Conservation (phyloP, 2,113 vertebrate species). For the Hippocampus barbouri region DNA sequence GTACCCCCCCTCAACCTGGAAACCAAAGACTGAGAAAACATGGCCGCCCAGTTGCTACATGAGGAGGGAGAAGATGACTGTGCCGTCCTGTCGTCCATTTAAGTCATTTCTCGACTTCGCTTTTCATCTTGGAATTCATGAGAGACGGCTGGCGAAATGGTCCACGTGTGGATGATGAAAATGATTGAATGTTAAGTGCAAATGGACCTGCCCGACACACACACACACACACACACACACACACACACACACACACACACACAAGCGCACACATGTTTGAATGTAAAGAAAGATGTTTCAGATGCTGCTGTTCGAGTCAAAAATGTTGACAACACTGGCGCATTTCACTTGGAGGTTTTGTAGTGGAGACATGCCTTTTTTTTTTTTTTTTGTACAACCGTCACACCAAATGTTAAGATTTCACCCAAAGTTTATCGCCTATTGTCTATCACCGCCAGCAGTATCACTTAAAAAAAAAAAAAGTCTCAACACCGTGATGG, state of each 20-base stretch:
- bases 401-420: slow-evolving; percentile 51
- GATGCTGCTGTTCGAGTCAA: slow-evolving; percentile 64
- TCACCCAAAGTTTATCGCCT: slow-evolving; percentile 50
- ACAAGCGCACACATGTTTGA: slow-evolving; percentile 40
- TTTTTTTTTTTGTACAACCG: slow-evolving; percentile 43
- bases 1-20: slow-evolving; percentile 91
- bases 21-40: slow-evolving; percentile 89
- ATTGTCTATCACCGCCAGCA: slow-evolving; percentile 26
- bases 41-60: slow-evolving; percentile 12
- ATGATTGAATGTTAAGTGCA: slow-evolving; percentile 59
- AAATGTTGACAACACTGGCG: slow-evolving; percentile 47
- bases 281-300: slow-evolving; percentile 64
- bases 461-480: slow-evolving; percentile 20
- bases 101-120: slow-evolving; percentile 34
- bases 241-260: neutral
- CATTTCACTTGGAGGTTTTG: slow-evolving; percentile 50
- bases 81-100: slow-evolving; percentile 42
- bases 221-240: slow-evolving; percentile 8
- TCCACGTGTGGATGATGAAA: slow-evolving; percentile 14
- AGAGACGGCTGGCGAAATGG: slow-evolving; percentile 10
- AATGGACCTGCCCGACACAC: slow-evolving; percentile 51
- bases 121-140: slow-evolving; percentile 23
- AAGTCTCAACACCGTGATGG: slow-evolving; percentile 24
- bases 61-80: slow-evolving; percentile 37
- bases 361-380: slow-evolving; percentile 31